Evolutionary conservation across 2,888 invertebrate species (phyloP), one percentile per base, ranked within the genome.

Genomic region (Lasioglossum vierecki): DNA sequence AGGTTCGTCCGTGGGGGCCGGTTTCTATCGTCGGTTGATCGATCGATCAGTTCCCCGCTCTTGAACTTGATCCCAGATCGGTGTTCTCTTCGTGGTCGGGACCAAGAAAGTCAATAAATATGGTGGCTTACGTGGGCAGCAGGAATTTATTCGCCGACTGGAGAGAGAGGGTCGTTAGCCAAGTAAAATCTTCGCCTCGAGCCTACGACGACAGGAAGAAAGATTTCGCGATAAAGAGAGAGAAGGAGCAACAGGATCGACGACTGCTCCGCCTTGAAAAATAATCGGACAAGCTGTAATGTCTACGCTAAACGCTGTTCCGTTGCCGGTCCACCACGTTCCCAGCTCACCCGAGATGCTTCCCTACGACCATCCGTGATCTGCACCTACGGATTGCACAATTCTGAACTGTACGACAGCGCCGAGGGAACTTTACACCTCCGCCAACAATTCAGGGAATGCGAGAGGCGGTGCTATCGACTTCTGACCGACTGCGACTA

Each of bases 61-160:
- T 87, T 91, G 91, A 91, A 89, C 91, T 90, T 91, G 89, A 90
- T 87, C 81, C 66, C 76, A 41, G 76, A 46, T 73, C 68, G 39
- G 35, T 49, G 53, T 53, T 63, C 46, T 68, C 63, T 1, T 22
- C 66, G 26, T 39, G 22, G n/a, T 4, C 44, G 39, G 11, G 53
- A 22, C 53, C 53, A n/a, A 49, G 78, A 44, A 83, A 76, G 80
- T 86, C 83, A 41, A 87, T 82, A 84, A 82, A 87, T 79, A 88
- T 71, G 30, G 57, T 68, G 30, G 70, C 68, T 74, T 86, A 85
- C 83, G 86, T 80, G 79, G 84, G 75, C 53, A 76, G 84, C 35
- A 72, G 78, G 87, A 90, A 88, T 88, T 88, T 88, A 90, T 73
- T 85, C 57, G 66, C 68, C n/a, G 71, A 0, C 76, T 2, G 60